Conservation (phyloP, 2,888 invertebrate species). For the Hybos culiciformis region DNA sequence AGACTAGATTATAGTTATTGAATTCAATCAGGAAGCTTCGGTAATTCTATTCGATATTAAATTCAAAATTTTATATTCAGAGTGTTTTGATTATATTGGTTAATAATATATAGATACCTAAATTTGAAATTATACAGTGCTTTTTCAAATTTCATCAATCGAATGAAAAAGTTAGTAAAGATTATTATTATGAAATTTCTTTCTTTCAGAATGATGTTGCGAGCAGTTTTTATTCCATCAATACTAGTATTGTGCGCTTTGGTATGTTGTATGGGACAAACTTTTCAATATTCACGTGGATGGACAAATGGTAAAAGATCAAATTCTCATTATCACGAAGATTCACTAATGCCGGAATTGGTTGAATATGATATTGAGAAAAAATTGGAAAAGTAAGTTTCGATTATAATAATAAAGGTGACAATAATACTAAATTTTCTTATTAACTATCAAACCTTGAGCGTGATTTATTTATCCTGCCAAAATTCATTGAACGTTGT, state of each 20-base stretch:
- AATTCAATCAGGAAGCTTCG: no score
- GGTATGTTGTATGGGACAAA: slow-evolving; percentile 41
- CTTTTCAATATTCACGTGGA: slow-evolving; percentile 63
- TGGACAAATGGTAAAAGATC: slow-evolving; percentile 61
- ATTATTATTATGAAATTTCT: no score
- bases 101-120: no score
- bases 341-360: slow-evolving; percentile 21
- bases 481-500: no score
- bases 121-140: no score
- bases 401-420: neutral
- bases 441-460: neutral
- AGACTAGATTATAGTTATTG: no score
- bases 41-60: no score
- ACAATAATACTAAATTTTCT: neutral
- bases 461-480: no score
- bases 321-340: slow-evolving; percentile 17
- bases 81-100: no score
- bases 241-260: slow-evolving; percentile 11
- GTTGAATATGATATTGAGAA: slow-evolving; percentile 25
- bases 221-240: neutral
- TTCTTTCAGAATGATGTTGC: slow-evolving; percentile 1
- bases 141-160: no score
- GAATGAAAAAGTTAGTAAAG: no score
- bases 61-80: no score
- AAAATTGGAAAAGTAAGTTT: slow-evolving; percentile 26